These are phyloP conservation scores for Tadarida brasiliensis DNA, from an alignment of 2,797 vertebrate genomes.

Conservation along the genomic window DNA sequence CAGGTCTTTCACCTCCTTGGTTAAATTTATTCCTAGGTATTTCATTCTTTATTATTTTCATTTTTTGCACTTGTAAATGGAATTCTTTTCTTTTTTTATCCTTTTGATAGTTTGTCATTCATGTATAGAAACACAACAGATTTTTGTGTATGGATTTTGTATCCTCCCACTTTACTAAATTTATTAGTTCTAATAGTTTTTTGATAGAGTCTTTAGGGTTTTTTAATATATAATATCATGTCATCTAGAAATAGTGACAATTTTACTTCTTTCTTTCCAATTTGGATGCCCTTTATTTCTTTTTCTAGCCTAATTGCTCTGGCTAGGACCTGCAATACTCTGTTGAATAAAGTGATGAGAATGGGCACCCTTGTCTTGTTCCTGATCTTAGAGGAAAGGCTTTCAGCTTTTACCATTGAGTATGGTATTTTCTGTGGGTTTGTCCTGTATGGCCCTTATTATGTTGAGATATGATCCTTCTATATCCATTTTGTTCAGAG, in stretches of 20 bases:
- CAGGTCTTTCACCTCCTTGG: background rate
- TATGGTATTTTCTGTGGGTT: too few species aligned
- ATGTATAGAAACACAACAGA: background rate
- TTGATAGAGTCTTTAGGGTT: background rate
- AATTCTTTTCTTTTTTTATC: background rate
- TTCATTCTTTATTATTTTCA: background rate
- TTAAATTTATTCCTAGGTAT: background rate
- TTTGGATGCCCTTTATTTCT: too few species aligned
- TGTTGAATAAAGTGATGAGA: too few species aligned
- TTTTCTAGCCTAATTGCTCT: too few species aligned
- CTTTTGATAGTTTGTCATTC: background rate
- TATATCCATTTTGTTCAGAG: too few species aligned
- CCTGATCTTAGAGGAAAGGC: too few species aligned
- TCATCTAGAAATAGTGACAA: background rate
- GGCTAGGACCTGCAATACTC: too few species aligned
- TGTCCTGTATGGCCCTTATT: too few species aligned
- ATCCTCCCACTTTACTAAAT: background rate
- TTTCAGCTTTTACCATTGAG: too few species aligned
- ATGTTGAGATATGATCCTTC: too few species aligned
- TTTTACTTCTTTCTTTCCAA: too few species aligned
- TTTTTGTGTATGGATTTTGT: background rate
- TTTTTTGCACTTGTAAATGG: background rate
- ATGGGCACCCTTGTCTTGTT: too few species aligned
- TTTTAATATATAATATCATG: background rate
- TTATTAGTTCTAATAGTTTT: background rate